Percentiles rank a stretch among this genome's conserved stretches.
These are phyloP conservation scores for Abrostola tripartita DNA, from an alignment of 2,888 invertebrate genomes.

Conservation along the genomic window DNA sequence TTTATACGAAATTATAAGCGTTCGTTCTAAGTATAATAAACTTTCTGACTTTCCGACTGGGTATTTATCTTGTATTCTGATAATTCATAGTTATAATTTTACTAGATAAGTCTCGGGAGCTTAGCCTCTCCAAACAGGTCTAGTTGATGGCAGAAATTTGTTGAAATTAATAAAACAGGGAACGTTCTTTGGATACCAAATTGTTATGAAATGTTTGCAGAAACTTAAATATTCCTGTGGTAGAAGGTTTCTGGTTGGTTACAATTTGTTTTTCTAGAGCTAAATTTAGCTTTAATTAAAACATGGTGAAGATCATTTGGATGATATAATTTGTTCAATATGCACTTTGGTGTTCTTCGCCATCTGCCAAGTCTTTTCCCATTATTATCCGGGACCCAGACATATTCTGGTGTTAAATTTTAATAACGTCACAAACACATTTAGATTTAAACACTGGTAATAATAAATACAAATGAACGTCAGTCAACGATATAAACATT, in stretches of 20 bases:
- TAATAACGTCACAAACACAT: too few relatives aligned
- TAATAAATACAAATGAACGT: too few relatives aligned
- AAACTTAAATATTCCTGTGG: constrained; percentile 23
- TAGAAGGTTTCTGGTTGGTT: constrained; percentile 8
- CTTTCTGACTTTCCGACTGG: background rate
- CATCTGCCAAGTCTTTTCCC: too few relatives aligned
- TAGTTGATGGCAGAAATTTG: constrained; percentile 30
- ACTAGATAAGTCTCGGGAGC: constrained; percentile 10
- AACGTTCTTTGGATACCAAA: constrained; percentile 8
- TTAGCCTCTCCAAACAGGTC: constrained; percentile 4
- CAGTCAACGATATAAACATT: too few relatives aligned
- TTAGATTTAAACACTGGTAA: too few relatives aligned
- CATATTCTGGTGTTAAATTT: too few relatives aligned
- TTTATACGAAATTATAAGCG: too few relatives aligned
- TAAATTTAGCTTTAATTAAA: too few relatives aligned
- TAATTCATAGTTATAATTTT: constrained; percentile 18
- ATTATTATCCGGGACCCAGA: too few relatives aligned
- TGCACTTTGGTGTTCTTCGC: too few relatives aligned
- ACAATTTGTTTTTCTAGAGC: constrained; percentile 30
- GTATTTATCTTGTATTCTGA: background rate
- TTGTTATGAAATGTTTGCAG: constrained; percentile 18
- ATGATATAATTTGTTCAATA: too few relatives aligned
- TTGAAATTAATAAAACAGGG: constrained; percentile 35
- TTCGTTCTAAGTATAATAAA: background rate
- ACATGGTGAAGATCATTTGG: too few relatives aligned